Conservation (phyloP, 2,113 vertebrate genomes). For the Chloropsis cyanopogon region DNA sequence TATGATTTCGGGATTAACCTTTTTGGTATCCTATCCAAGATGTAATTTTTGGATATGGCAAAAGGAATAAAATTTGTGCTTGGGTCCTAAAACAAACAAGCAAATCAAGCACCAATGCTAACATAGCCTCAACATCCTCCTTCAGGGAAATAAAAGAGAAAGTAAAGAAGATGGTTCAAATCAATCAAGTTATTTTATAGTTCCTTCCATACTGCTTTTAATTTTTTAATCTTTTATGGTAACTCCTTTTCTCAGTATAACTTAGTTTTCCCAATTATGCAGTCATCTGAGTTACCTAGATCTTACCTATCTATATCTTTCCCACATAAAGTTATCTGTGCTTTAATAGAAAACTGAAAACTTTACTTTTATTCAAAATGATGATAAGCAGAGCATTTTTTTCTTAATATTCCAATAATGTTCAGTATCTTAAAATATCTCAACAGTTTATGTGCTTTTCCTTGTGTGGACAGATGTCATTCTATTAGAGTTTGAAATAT, state of each 20-base stretch:
- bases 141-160: background rate
- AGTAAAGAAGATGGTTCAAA: background rate
- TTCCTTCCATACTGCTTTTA: background rate
- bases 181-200: background rate
- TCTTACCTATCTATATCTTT: background rate
- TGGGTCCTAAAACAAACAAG: background rate
- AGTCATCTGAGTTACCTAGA: background rate
- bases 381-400: background rate
- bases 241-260: background rate
- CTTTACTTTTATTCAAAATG: background rate
- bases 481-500: background rate
- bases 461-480: background rate
- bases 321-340: background rate
- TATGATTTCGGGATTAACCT: background rate
- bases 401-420: background rate
- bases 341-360: background rate
- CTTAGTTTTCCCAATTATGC: background rate
- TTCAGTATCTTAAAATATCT: background rate
- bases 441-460: background rate
- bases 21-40: background rate
- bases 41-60: background rate
- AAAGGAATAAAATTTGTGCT: background rate
- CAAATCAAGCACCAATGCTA: fast-evolving
- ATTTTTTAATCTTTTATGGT: background rate
- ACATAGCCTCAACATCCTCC: background rate